Base-by-base conservation (phyloP, 2,113 vertebrate species). In the Acrocephalus arundinaceus region DNA sequence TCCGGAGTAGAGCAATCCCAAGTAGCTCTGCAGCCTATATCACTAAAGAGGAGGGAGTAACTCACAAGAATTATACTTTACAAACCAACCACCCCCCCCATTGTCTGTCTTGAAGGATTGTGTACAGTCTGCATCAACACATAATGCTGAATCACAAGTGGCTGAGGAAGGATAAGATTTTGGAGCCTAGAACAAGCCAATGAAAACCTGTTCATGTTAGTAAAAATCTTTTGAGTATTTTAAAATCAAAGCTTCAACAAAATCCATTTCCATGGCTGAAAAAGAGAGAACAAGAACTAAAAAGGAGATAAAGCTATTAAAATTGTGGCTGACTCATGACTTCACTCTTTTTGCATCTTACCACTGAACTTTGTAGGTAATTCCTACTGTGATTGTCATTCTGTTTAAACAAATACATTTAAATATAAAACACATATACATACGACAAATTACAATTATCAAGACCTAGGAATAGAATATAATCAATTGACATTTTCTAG, bases 401-500 rank as follows among this genome's bases (percentile, higher is more conserved):
- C 5, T 74, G 59, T 57, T 84, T 82, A 92, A 93, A 86, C 25
- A 94, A 91, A 90, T 43, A 45, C 6, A 45, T 85, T 62, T 83
- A 61, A 52, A 68, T 81, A 81, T 31, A 86, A 93, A 81, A 91
- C 49, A 75, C 13, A 52, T 45, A 73, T 58, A 73, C 22, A 37
- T 49, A 48, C 33, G 30, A 75, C 5, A 91, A 77, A 87, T 70
- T 61, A 78, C 55, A 93, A 45, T 89, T 93, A 91, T 93, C 6
- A 14, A 61, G 57, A 79, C 7, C 21, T 85, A 75, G 37, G 35
- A 76, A 51, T 37, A 89, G 48, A 92, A 89, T 85, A 73, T 65
- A 94, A 92, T 91, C 55, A 67, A 74, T 22, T 67, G 90, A 71
- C 35, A 84, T 75, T 93, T 96, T 96, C 89, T 83, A 76, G 73